A percentile compares a stretch with the other conserved stretches of the same genome.
These are phyloP conservation scores for Drosophila orosa DNA, from an alignment of 1,140 invertebrate species.

Conservation along the genomic window DNA sequence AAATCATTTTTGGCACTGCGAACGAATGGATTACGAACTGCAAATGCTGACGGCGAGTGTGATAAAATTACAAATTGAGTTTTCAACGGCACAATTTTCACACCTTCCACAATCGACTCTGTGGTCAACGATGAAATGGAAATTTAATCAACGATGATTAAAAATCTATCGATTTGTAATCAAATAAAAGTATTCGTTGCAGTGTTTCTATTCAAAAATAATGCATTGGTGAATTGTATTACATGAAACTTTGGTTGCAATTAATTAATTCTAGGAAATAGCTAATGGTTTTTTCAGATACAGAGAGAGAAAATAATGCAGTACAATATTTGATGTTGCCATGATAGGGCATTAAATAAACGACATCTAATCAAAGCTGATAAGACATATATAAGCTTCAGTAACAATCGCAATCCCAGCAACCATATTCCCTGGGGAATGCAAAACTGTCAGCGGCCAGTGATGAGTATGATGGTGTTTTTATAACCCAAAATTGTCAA, in stretches of 20 bases:
- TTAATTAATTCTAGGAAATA: background rate
- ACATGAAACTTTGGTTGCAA: background rate
- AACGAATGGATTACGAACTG: constrained; percentile 8
- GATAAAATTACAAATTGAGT: constrained; percentile 43
- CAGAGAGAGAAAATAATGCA: too few relatives aligned
- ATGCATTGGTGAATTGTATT: background rate
- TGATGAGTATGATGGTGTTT: constrained; percentile 78
- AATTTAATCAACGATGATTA: constrained; percentile 44
- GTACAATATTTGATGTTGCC: constrained; percentile 10
- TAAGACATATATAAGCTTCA: constrained; percentile 29
- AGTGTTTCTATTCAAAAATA: background rate
- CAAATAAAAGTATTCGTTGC: constrained; percentile 7
- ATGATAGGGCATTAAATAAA: constrained; percentile 60
- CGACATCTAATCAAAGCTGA: constrained; percentile 44
- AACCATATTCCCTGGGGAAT: constrained; percentile 60
- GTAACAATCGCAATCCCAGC: constrained; percentile 13
- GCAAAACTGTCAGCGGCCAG: constrained; percentile 55
- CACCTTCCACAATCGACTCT: constrained; percentile 34
- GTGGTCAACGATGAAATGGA: constrained; percentile 29
- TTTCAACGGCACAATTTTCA: constrained; percentile 28
- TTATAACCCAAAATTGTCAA: constrained; percentile 64
- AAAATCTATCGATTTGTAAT: constrained; percentile 38
- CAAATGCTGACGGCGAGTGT: constrained; percentile 17
- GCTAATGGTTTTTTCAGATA: background rate
- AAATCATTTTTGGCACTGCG: constrained; percentile 22